Percentiles rank a stretch among this genome's conserved stretches.
These are phyloP conservation scores for Drosophila athabasca DNA, from an alignment of 1,140 invertebrate genomes.

Conservation along the genomic window DNA sequence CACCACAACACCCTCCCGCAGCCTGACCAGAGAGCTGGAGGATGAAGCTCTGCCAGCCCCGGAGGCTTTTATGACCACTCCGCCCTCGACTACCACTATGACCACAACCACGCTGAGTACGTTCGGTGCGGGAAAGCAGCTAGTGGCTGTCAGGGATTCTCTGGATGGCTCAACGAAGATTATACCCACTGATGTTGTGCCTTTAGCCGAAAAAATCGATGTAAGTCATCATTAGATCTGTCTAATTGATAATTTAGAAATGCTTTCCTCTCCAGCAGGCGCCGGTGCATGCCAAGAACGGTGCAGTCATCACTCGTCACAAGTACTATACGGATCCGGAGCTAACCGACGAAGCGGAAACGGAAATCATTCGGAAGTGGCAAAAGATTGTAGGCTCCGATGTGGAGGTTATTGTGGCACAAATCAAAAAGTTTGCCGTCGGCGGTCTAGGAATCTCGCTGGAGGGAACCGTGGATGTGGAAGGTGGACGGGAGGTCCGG, in stretches of 20 bases:
- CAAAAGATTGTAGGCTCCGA: slow-evolving; percentile 89
- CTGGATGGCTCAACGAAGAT: slow-evolving; percentile 71
- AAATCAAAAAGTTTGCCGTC: slow-evolving; percentile 93
- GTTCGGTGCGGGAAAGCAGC: slow-evolving; percentile 75
- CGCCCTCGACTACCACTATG: slow-evolving; percentile 43
- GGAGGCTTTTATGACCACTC: slow-evolving; percentile 64
- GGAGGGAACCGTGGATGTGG: slow-evolving; percentile 98
- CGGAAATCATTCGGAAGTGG: slow-evolving; percentile 93
- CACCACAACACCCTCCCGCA: slow-evolving; percentile 35
- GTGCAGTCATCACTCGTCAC: slow-evolving; percentile 68
- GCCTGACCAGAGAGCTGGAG: slow-evolving; percentile 40
- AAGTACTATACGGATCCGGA: slow-evolving; percentile 84
- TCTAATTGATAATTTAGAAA: not conserved
- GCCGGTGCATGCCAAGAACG: slow-evolving; percentile 63
- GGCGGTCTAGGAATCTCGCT: slow-evolving; percentile 97
- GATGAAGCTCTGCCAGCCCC: slow-evolving; percentile 54
- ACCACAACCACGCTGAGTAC: slow-evolving; percentile 66
- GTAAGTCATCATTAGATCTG: slow-evolving; percentile 16
- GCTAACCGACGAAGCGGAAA: slow-evolving; percentile 89
- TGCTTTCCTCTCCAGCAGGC: not conserved
- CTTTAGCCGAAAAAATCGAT: slow-evolving; percentile 62
- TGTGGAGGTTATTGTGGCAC: slow-evolving; percentile 94
- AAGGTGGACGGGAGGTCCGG: slow-evolving; percentile 94
- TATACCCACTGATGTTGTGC: slow-evolving; percentile 66
- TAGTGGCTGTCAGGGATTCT: slow-evolving; percentile 68